Evolutionary conservation across 1,140 invertebrate genomes (phyloP).

Genomic region (Berghia stephanieae): DNA sequence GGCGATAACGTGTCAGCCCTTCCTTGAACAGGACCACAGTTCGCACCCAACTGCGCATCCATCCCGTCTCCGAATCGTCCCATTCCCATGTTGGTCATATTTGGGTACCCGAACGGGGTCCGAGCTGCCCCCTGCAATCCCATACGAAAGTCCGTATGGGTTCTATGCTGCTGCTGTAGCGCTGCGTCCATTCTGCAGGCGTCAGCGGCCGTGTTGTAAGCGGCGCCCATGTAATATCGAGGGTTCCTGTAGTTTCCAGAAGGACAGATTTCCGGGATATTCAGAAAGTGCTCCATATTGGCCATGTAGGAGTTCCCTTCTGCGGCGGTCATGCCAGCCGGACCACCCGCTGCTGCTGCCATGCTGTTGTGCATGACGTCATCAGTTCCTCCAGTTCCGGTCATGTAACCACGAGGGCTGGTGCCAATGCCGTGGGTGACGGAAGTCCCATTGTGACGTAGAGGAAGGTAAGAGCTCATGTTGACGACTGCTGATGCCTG

Average conservation of each 20-base stretch:
- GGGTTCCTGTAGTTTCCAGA: slow-evolving; percentile 56
- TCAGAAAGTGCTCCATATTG: slow-evolving; percentile 64
- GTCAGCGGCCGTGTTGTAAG: slow-evolving; percentile 40
- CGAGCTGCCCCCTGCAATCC: slow-evolving; percentile 56
- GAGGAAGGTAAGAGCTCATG: slow-evolving; percentile 44
- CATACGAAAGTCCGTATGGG: slow-evolving; percentile 56
- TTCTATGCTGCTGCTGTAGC: slow-evolving; percentile 54
- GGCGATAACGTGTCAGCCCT: slow-evolving; percentile 53
- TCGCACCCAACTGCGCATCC: slow-evolving; percentile 41
- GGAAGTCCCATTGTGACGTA: slow-evolving; percentile 34
- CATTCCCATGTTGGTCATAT: slow-evolving; percentile 56
- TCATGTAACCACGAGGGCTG: slow-evolving; percentile 14
- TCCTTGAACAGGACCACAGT: slow-evolving; percentile 32
- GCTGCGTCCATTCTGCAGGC: slow-evolving; percentile 62
- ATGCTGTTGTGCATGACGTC: slow-evolving; percentile 33
- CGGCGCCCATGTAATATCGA: slow-evolving; percentile 45
- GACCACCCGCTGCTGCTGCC: slow-evolving; percentile 40
- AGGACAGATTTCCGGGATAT: slow-evolving; percentile 64
- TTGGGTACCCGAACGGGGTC: slow-evolving; percentile 57
- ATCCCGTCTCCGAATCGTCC: slow-evolving; percentile 53
- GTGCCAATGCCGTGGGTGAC: slow-evolving; percentile 35
- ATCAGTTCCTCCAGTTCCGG: slow-evolving; percentile 18
- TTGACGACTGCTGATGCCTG: too few species aligned
- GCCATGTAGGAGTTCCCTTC: slow-evolving; percentile 52
- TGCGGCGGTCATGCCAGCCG: slow-evolving; percentile 45